Base-by-base conservation (phyloP, 2,888 invertebrate genomes). In the Corythucha ciliata region DNA sequence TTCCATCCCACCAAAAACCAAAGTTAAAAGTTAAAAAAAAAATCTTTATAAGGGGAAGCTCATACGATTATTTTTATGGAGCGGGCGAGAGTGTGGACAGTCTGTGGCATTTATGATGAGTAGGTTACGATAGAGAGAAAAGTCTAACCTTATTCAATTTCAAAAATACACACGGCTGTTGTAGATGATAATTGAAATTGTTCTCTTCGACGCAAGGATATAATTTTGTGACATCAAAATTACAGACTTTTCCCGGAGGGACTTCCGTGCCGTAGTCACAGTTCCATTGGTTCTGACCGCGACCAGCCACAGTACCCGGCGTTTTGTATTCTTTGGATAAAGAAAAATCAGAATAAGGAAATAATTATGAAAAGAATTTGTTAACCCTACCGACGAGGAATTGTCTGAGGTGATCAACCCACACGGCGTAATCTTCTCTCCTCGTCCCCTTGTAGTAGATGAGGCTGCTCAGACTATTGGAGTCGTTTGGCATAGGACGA, bases 361-460 rank as follows among this genome's bases (percentile, higher is more conserved):
- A 21, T 24, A 7, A 49, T 12, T 5, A 14, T 25, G 6, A 18
- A 27, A 24, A 48, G 21, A 8, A 14, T 21, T 37, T 36, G 14
- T 10, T 2, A 20, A 46, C 2, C 4, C 22, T 39, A 55, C 55
- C 55, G 52, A 37, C 77, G 53, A 93, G 73, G 68, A 89, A 92
- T 10, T 76, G 67, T 50, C 81, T 77, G 39, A 91, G 68, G 52
- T 83, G 77, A 21, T 82, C 74, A 20, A 80, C 81, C 90, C 91
- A 91, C 64, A 80, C 79, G 58, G 78, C 74, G 65, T 81, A 86
- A 65, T 85, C 85, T 42, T 78, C 77, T 50, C 75, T 74, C 55
- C 83, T 80, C 14, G 85, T 83, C 34, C 85, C 87, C 66, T 83
- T 83, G 72, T 92, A 94, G 85, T 92, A 89, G 68, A 98, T 91